These are phyloP conservation scores for Barnardius zonarius DNA, from an alignment of 2,113 vertebrate species.

Conservation along the genomic window DNA sequence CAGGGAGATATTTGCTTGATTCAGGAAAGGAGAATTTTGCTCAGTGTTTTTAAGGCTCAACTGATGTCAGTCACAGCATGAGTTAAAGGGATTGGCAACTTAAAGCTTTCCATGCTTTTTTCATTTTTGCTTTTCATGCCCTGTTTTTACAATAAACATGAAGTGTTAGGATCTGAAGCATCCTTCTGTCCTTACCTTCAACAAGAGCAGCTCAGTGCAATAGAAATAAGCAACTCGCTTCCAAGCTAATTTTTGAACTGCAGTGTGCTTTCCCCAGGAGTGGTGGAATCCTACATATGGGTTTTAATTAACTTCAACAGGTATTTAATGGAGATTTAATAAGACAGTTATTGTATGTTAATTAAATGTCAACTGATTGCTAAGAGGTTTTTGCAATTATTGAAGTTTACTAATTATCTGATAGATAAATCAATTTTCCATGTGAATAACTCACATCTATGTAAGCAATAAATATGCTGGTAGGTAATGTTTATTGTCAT, in stretches of 20 bases:
- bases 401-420: constrained; percentile 82
- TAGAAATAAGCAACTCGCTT: background rate
- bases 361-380: constrained; percentile 82
- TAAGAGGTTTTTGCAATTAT: constrained; percentile 79
- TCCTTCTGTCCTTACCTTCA: background rate
- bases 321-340: constrained; percentile 82
- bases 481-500: constrained; percentile 58
- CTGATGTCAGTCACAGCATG: background rate
- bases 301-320: constrained; percentile 81
- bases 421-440: constrained; percentile 81
- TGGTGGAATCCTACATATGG: constrained; percentile 38
- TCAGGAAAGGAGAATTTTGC: background rate
- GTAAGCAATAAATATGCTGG: constrained; percentile 73
- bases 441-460: constrained; percentile 71
- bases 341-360: constrained; percentile 84
- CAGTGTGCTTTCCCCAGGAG: constrained; percentile 61
- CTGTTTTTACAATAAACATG: background rate
- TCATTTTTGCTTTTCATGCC: background rate
- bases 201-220: background rate
- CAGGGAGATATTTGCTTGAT: background rate
- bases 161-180: background rate
- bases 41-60: background rate
- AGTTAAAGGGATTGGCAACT: background rate
- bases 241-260: constrained; percentile 18
- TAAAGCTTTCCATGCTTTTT: background rate